Conservation (phyloP, 2,888 invertebrate genomes). For the Limenitis arthemis region DNA sequence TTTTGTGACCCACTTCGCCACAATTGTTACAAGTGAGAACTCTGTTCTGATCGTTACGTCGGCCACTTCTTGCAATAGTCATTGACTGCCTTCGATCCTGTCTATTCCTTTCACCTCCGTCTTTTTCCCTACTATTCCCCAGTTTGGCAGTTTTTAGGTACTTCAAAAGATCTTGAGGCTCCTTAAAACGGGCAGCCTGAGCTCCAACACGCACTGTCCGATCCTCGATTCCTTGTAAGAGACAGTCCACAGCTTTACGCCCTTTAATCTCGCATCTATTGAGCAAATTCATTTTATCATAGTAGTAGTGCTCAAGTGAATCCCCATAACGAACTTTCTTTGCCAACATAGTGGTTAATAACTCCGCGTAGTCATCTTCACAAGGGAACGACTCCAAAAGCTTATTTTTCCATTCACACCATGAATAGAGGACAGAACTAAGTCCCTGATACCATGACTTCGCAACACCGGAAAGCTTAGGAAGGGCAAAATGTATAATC, state of each 20-base stretch:
- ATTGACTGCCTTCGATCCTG: no score
- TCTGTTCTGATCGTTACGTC: no score
- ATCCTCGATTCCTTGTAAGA: constrained; percentile 23
- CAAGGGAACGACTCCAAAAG: constrained; percentile 21
- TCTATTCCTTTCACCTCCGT: no score
- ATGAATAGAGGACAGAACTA: constrained; percentile 14
- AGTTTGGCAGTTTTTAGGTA: no score
- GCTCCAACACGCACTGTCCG: constrained; percentile 20
- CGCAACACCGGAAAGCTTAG: constrained; percentile 16
- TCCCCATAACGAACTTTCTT: constrained; percentile 18
- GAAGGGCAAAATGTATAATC: constrained; percentile 10
- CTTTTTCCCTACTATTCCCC: no score
- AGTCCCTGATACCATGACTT: constrained; percentile 25
- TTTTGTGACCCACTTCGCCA: no score
- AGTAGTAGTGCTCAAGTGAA: constrained; percentile 22
- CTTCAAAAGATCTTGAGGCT: constrained; percentile 22
- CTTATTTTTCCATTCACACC: constrained; percentile 23
- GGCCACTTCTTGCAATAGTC: no score
- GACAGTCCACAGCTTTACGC: constrained; percentile 22
- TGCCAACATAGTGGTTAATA: constrained; percentile 18
- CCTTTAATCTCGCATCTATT: constrained; percentile 21
- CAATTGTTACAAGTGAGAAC: no score
- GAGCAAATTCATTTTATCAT: constrained; percentile 15
- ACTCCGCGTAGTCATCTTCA: constrained; percentile 21
- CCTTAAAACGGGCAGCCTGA: constrained; percentile 19